Evolutionary conservation across 2,888 invertebrate genomes (phyloP).

Genomic region (Alsophila aescularia): DNA sequence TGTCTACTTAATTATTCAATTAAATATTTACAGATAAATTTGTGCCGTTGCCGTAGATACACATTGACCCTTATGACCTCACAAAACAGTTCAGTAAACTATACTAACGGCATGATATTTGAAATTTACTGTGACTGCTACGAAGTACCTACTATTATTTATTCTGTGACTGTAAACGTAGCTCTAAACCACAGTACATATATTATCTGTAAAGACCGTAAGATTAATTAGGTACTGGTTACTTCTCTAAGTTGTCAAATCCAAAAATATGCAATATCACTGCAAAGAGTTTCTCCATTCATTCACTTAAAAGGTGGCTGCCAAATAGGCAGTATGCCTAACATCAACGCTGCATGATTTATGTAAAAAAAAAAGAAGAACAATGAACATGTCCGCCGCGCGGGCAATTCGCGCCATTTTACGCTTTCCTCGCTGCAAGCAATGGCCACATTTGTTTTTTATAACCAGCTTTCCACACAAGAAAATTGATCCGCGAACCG

Average conservation of each 20-base stretch:
- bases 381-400: constrained; percentile 6
- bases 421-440: constrained; percentile 70
- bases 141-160: too few species aligned
- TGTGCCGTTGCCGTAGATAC: background rate
- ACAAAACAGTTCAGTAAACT: background rate
- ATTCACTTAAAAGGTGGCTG: background rate
- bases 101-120: too few species aligned
- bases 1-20: too few species aligned
- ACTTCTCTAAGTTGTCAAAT: too few species aligned
- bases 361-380: constrained; percentile 1
- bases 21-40: background rate
- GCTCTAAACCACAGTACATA: too few species aligned
- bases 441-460: constrained; percentile 68
- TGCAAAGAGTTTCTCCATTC: constrained; percentile 8
- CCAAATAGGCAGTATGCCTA: background rate
- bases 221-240: too few species aligned
- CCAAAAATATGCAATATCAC: background rate
- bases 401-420: constrained; percentile 49
- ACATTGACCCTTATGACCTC: background rate
- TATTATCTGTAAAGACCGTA: too few species aligned
- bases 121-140: too few species aligned
- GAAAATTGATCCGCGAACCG: constrained; percentile 61
- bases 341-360: background rate
- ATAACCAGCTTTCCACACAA: constrained; percentile 69
- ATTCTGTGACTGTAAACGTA: too few species aligned